A percentile compares a stretch with the other conserved stretches of the same genome.
Conservation (phyloP, 2,113 vertebrate species). For the Eonycteris spelaea region DNA sequence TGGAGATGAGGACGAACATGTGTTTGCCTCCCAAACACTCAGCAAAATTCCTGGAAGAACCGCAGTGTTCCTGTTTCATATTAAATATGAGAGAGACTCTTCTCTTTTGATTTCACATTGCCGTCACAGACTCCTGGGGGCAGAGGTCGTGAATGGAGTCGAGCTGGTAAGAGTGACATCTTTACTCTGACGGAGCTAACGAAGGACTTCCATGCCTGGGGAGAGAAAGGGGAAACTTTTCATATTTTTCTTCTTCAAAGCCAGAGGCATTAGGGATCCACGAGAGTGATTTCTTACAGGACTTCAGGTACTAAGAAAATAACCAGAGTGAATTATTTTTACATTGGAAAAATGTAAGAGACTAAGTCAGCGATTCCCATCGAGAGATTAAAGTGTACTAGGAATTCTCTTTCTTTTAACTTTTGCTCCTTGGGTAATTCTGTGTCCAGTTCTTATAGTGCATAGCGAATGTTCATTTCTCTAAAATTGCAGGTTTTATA, state of each 20-base stretch:
- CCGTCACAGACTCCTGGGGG: not conserved
- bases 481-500: not conserved
- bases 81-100: not conserved
- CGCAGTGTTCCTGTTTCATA: not conserved
- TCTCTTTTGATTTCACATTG: not conserved
- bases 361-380: not conserved
- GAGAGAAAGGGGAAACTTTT: not conserved
- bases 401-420: not conserved
- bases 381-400: not conserved
- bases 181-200: not conserved
- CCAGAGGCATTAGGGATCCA: not conserved
- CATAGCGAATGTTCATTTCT: not conserved
- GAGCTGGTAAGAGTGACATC: not conserved
- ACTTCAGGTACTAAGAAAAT: conserved; percentile 1
- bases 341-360: not conserved
- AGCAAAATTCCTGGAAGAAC: not conserved
- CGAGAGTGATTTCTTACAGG: not conserved
- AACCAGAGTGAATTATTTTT: conserved; percentile 8
- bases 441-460: not conserved
- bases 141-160: not conserved
- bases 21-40: not conserved
- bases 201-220: not conserved
- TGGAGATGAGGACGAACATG: not conserved
- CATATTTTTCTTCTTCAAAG: not conserved
- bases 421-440: not conserved